These are phyloP conservation scores for Caenorhabditis zanzibari DNA, from an alignment of 2,888 invertebrate species.

Conservation along the genomic window DNA sequence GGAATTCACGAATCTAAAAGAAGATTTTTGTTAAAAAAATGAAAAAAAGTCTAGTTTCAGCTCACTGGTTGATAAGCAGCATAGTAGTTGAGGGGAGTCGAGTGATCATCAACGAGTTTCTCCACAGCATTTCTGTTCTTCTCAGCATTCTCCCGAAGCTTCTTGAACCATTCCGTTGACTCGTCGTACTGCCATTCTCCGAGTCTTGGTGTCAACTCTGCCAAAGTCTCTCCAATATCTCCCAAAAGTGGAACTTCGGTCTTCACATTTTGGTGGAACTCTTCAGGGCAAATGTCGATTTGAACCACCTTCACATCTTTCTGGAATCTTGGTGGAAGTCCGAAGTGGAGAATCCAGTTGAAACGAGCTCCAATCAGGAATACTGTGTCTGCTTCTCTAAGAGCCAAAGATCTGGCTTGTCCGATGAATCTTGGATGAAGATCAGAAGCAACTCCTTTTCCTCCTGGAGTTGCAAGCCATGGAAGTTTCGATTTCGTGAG, in stretches of 20 bases:
- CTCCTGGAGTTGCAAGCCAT: conserved; percentile 97
- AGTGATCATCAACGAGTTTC: conserved; percentile 88
- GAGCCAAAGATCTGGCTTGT: conserved; percentile 85
- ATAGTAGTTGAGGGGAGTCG: conserved; percentile 94
- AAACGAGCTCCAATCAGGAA: conserved; percentile 93
- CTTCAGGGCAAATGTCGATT: conserved; percentile 93
- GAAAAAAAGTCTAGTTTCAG: too few species aligned
- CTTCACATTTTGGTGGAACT: conserved; percentile 92
- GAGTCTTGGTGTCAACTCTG: conserved; percentile 63
- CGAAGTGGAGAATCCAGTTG: conserved; percentile 99
- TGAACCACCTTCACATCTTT: conserved; percentile 93
- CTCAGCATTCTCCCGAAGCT: conserved; percentile 70
- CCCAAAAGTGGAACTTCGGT: conserved; percentile 91
- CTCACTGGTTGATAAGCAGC: conserved; percentile 91
- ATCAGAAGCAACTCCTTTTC: conserved; percentile 85
- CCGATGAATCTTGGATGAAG: conserved; percentile 86
- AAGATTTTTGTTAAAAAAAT: not conserved
- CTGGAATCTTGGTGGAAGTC: conserved; percentile 91
- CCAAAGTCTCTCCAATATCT: conserved; percentile 85
- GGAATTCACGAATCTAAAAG: conserved; percentile 77
- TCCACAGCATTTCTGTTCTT: conserved; percentile 83
- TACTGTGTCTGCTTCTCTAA: conserved; percentile 93
- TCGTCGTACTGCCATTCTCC: conserved; percentile 73
- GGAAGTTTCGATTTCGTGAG: conserved; percentile 90
- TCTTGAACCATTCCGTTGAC: conserved; percentile 73